Evolutionary conservation across 1,140 invertebrate genomes (phyloP).

Genomic region (Platyura marginata): DNA sequence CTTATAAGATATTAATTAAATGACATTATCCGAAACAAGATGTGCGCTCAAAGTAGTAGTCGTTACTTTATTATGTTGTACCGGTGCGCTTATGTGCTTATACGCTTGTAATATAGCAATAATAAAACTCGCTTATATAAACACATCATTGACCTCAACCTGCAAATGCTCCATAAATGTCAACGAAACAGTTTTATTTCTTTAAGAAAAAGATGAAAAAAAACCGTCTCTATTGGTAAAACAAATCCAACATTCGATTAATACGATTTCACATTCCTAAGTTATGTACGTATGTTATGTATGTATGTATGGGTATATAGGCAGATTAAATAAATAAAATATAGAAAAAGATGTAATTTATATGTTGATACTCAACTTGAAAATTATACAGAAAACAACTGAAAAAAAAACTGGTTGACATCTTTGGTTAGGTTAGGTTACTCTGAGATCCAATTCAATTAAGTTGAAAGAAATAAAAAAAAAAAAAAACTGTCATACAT

Average conservation of each 20-base stretch:
- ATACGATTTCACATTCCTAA: not conserved
- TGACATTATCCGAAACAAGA: too few species aligned
- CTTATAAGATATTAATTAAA: too few species aligned
- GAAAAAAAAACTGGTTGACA: not conserved
- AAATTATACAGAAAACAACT: not conserved
- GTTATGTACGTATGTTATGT: not conserved
- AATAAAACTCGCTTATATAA: too few species aligned
- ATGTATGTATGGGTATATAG: not conserved
- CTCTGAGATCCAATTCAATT: not conserved
- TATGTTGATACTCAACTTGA: not conserved
- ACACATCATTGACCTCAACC: not conserved
- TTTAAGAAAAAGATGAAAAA: not conserved
- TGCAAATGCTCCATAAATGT: not conserved
- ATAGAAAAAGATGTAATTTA: not conserved
- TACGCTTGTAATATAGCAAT: too few species aligned
- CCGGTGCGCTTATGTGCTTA: too few species aligned
- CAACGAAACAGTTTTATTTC: not conserved
- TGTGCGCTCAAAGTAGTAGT: too few species aligned
- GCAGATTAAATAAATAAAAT: not conserved
- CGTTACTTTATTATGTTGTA: too few species aligned
- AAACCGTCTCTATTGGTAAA: not conserved
- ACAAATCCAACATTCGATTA: not conserved
- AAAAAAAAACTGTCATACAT: not conserved
- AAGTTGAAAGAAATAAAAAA: not conserved
- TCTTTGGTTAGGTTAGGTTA: not conserved